A percentile compares a stretch with the other conserved stretches of the same genome.
Evolutionary conservation across 2,113 vertebrate genomes (phyloP).

Genomic region (Gnathonemus echidnorhynchus): DNA sequence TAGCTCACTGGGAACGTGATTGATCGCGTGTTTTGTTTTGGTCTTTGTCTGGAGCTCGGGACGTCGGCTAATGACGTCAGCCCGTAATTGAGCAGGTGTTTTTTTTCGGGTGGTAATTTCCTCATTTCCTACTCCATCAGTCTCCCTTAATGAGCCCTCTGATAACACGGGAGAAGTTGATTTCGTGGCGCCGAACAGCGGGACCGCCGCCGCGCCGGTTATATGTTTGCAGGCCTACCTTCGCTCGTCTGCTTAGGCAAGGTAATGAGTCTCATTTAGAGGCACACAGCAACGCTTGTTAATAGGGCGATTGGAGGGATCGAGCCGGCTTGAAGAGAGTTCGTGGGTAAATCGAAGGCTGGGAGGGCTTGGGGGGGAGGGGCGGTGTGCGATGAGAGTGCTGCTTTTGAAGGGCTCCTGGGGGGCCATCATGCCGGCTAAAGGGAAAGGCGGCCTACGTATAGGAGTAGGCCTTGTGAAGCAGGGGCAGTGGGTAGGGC

Average conservation of each 20-base stretch:
- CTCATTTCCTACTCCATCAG: constrained; percentile 41
- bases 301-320: constrained; percentile 49
- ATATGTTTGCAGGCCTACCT: constrained; percentile 60
- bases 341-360: not conserved
- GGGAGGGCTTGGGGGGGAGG: not conserved
- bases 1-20: not conserved
- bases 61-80: constrained; percentile 1
- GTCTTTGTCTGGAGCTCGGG: not conserved
- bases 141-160: constrained; percentile 71
- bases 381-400: not conserved
- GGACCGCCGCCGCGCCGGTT: constrained; percentile 53
- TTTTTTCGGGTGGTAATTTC: constrained; percentile 22
- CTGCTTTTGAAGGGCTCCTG: not conserved
- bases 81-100: constrained; percentile 9
- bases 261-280: constrained; percentile 71
- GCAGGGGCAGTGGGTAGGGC: not conserved
- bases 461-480: not conserved
- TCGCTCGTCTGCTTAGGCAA: constrained; percentile 66
- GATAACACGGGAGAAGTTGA: constrained; percentile 70
- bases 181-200: constrained; percentile 69
- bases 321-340: not conserved
- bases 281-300: constrained; percentile 52
- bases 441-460: not conserved
- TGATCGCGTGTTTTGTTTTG: not conserved
- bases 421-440: not conserved